Evolutionary conservation across 2,888 invertebrate genomes (phyloP).

Genomic region (Tridacna gigas): DNA sequence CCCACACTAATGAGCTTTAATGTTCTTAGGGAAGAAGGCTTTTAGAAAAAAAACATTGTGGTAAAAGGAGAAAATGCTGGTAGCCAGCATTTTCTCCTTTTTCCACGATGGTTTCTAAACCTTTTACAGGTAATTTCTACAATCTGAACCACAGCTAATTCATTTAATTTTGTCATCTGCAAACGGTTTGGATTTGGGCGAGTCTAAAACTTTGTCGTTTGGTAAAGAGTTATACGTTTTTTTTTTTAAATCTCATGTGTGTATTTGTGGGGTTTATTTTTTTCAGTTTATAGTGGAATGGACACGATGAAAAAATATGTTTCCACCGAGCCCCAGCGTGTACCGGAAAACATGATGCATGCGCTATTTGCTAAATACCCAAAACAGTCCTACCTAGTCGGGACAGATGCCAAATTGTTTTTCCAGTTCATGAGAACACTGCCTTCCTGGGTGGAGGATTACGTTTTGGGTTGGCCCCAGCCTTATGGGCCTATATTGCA

Average conservation of each 20-base stretch:
- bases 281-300: neutral
- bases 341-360: conserved; percentile 54
- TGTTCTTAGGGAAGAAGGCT: too few species aligned
- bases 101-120: neutral
- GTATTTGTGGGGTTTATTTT: too few species aligned
- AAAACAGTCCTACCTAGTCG: conserved; percentile 48
- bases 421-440: conserved; percentile 33
- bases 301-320: conserved; percentile 20
- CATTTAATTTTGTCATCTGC: too few species aligned
- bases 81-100: neutral
- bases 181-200: too few species aligned
- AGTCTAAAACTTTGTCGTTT: too few species aligned
- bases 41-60: neutral
- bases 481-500: conserved; percentile 32
- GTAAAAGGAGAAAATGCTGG: neutral
- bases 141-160: too few species aligned
- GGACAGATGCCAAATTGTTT: conserved; percentile 47
- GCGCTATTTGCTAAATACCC: conserved; percentile 55
- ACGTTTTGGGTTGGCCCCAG: conserved; percentile 41
- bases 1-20: too few species aligned
- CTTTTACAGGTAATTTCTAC: too few species aligned
- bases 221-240: too few species aligned
- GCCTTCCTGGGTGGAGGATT: conserved; percentile 45
- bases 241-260: too few species aligned
- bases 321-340: conserved; percentile 29